Base-by-base conservation (phyloP, 23 tunicate genomes). In the Ascidia mentula region DNA sequence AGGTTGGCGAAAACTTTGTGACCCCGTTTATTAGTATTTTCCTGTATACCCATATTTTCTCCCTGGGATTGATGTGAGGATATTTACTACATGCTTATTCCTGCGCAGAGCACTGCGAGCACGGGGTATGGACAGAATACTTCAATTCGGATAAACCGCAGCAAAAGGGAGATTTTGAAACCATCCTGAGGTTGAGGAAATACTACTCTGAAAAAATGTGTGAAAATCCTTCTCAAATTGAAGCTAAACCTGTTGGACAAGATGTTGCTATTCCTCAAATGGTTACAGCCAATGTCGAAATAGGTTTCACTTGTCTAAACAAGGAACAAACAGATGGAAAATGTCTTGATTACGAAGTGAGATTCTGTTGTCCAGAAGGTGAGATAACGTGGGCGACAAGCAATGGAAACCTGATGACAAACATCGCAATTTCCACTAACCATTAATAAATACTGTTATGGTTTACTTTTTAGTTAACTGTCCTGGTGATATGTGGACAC, bases 311-410 rank as follows among this genome's bases (percentile, higher is more conserved):
- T 20, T 53, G 65, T 53, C 28, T 53, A 20, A 53, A 53, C 65
- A 28, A 53, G 4, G 2, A 53, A 53, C 65, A 53, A 53, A 9
- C 4, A 3, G 24, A 9, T 9, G 65, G 65, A 5, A 28, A 53
- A 53, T 53, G 65, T 9, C 65, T 53, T 53, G 65, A 53, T 9
- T 53, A 53, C 13, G 65, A 53, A 53, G 65, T 53, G 22, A 26
- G 65, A 28, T 53, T 53, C 24, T 53, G 65, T 28, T 53, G 65
- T 53, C 65, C 65, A 20, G 65, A 53, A 53, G 65, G 65, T 53
- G 24, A 6, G 13, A n/a, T n/a, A n/a, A n/a, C n/a, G n/a, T n/a
- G n/a, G n/a, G n/a, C n/a, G n/a, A n/a, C n/a, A n/a, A n/a, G n/a
- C n/a, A n/a, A n/a, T n/a, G n/a, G n/a, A n/a, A n/a, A n/a, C n/a